Evolutionary conservation across 2,797 vertebrate species (phyloP).

Genomic region (Sarcoramphus papa): DNA sequence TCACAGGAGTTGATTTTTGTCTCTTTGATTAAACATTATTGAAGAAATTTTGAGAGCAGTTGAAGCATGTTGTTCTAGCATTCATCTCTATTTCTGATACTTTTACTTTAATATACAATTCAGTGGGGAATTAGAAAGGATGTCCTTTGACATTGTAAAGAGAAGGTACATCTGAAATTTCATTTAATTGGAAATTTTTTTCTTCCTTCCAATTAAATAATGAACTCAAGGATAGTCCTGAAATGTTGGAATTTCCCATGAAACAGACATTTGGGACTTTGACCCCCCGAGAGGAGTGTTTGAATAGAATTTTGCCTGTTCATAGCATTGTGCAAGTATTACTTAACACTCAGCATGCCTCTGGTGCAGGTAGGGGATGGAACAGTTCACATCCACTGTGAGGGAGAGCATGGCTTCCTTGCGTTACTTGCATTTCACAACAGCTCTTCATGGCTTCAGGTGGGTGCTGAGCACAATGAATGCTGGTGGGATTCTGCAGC

Average conservation of each 20-base stretch:
- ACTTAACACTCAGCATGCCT: fast-evolving
- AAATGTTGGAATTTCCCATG: not conserved
- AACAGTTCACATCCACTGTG: not conserved
- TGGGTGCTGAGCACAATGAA: fast-evolving
- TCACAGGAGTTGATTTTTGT: not conserved
- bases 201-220: not conserved
- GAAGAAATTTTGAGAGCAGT: not conserved
- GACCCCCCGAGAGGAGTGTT: not conserved
- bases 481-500: not conserved
- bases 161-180: not conserved
- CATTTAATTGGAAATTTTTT: not conserved
- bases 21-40: not conserved
- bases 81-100: not conserved
- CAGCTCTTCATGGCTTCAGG: not conserved
- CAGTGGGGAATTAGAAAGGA: not conserved
- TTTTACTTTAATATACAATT: not conserved
- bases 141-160: not conserved
- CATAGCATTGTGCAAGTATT: not conserved
- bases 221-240: not conserved
- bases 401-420: not conserved
- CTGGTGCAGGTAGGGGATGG: not conserved
- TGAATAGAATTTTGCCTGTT: not conserved
- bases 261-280: not conserved
- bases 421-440: not conserved
- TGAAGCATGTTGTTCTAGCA: not conserved